These are phyloP conservation scores for Euclidia mi DNA, from an alignment of 2,888 invertebrate species.

Conservation along the genomic window DNA sequence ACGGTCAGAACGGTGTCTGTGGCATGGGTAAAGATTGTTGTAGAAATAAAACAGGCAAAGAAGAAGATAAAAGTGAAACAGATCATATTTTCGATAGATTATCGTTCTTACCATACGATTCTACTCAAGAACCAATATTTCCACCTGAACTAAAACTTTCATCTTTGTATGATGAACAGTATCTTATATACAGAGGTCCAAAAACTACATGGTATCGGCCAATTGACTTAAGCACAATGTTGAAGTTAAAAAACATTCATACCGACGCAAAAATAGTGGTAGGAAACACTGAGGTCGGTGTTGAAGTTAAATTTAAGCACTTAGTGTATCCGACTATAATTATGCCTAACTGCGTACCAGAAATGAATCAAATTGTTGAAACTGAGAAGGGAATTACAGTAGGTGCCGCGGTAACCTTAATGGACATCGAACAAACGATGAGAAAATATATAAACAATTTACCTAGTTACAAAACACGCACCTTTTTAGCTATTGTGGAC, in stretches of 20 bases:
- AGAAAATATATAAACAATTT: conserved; percentile 89
- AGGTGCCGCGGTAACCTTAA: conserved; percentile 95
- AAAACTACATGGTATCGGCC: conserved; percentile 93
- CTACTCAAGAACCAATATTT: conserved; percentile 95
- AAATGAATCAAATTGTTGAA: conserved; percentile 91
- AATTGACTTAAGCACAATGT: conserved; percentile 88
- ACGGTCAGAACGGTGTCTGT: conserved; percentile 74
- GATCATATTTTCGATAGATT: conserved; percentile 90
- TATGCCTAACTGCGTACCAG: conserved; percentile 96
- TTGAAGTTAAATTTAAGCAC: conserved; percentile 96
- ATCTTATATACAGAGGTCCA: conserved; percentile 82
- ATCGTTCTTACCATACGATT: conserved; percentile 92
- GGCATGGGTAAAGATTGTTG: conserved; percentile 92
- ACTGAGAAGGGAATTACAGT: conserved; percentile 91
- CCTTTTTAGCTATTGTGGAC: conserved; percentile 92
- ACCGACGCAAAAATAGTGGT: conserved; percentile 94
- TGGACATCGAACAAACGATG: conserved; percentile 93
- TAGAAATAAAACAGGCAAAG: conserved; percentile 80
- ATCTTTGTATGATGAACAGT: conserved; percentile 90
- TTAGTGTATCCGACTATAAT: conserved; percentile 94
- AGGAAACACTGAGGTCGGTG: conserved; percentile 96
- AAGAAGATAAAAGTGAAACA: conserved; percentile 80
- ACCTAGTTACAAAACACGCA: conserved; percentile 91
- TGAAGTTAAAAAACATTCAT: conserved; percentile 91
- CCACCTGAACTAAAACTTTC: conserved; percentile 94